These are phyloP conservation scores for Anseranas semipalmata DNA, from an alignment of 2,113 vertebrate genomes.

Conservation along the genomic window DNA sequence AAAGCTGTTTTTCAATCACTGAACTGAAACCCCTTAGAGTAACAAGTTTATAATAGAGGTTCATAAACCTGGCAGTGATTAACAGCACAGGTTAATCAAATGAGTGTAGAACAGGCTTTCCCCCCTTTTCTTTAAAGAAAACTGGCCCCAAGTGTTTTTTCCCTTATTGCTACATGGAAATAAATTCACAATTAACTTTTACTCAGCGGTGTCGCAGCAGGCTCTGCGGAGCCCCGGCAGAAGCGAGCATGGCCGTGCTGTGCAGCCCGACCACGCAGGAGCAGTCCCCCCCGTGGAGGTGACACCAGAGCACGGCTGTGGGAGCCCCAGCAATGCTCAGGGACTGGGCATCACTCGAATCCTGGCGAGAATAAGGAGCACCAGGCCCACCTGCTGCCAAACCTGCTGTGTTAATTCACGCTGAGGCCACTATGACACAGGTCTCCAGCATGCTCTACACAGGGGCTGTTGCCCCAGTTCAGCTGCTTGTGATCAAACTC, in stretches of 20 bases:
- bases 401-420: not conserved
- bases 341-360: not conserved
- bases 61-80: constrained; percentile 69
- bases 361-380: rapidly evolving
- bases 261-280: not conserved
- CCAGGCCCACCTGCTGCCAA: not conserved
- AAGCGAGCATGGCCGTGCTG: not conserved
- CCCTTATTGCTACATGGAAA: not conserved
- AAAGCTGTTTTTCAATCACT: constrained; percentile 72
- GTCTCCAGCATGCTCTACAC: not conserved
- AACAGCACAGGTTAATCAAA: constrained; percentile 60
- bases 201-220: not conserved
- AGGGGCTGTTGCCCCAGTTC: rapidly evolving
- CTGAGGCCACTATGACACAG: not conserved
- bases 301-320: not conserved
- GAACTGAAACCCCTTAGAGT: constrained; percentile 67
- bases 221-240: not conserved
- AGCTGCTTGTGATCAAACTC: not conserved
- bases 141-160: constrained; percentile 54
- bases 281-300: not conserved
- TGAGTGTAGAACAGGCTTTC: constrained; percentile 41
- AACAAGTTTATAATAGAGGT: constrained; percentile 63
- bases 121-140: constrained; percentile 25
- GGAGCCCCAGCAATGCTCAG: not conserved
- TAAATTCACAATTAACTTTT: constrained; percentile 63